These are phyloP conservation scores for Laupala kohalensis DNA, from an alignment of 1,140 invertebrate species.

Conservation along the genomic window DNA sequence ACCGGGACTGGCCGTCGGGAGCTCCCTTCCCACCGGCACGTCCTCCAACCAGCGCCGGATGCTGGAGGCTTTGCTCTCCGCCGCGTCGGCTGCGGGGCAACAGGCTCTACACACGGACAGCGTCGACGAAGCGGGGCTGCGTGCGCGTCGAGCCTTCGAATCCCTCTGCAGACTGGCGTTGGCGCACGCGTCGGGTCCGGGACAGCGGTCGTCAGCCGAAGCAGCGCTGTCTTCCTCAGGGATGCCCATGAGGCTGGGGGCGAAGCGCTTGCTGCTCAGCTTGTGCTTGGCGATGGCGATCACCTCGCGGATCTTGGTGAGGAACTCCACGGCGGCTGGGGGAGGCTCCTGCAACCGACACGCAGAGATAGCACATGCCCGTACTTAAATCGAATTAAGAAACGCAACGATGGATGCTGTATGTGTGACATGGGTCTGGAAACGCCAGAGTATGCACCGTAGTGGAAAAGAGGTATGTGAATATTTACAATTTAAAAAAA, in stretches of 20 bases:
- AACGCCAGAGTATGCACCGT: no score
- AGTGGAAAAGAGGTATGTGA: no score
- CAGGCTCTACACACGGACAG: constrained; percentile 2
- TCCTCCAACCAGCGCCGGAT: constrained; percentile 68
- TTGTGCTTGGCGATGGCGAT: constrained; percentile 76
- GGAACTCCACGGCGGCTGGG: constrained; percentile 71
- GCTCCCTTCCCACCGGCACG: constrained; percentile 32
- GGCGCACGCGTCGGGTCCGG: constrained; percentile 9
- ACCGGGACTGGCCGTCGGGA: constrained; percentile 6
- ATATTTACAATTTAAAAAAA: no score
- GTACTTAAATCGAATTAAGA: no score
- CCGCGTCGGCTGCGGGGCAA: constrained; percentile 24
- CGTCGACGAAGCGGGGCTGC: constrained; percentile 50
- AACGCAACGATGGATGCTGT: no score
- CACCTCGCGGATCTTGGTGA: constrained; percentile 74
- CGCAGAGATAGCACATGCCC: no score
- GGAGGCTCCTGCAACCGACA: constrained; percentile 55
- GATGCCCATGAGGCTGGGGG: constrained; percentile 63
- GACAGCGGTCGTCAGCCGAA: no score
- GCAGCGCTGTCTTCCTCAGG: constrained; percentile 51
- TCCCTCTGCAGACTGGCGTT: constrained; percentile 40
- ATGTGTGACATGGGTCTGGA: no score
- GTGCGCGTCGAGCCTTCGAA: constrained; percentile 34
- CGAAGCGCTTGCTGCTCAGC: constrained; percentile 65
- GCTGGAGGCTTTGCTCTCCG: constrained; percentile 52